Evolutionary conservation across 1,140 invertebrate genomes (phyloP).

Genomic region (Ceratina australensis): DNA sequence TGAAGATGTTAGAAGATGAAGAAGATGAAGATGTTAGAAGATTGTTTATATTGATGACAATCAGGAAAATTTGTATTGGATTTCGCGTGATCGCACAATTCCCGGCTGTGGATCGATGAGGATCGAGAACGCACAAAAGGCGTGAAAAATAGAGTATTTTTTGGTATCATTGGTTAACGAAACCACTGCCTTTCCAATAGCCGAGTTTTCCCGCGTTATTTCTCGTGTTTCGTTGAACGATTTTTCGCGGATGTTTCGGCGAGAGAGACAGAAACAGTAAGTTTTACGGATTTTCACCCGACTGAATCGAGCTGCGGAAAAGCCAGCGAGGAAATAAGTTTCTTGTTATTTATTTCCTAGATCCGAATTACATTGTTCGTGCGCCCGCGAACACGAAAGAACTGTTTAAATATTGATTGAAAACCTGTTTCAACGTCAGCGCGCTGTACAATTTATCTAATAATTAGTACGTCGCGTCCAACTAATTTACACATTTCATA

Average conservation of each 20-base stretch:
- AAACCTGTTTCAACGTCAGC: background rate
- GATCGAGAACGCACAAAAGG: background rate
- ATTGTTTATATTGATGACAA: too few species aligned
- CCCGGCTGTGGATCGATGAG: background rate
- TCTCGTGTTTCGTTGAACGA: constrained; percentile 2
- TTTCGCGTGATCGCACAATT: too few species aligned
- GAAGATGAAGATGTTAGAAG: too few species aligned
- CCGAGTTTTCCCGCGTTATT: background rate
- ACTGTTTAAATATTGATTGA: background rate
- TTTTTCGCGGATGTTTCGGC: background rate
- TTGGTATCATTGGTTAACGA: background rate
- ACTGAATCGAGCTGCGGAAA: background rate
- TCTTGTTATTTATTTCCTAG: background rate
- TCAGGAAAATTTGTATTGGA: too few species aligned
- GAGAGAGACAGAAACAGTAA: background rate
- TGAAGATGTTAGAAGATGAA: too few species aligned
- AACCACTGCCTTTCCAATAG: background rate
- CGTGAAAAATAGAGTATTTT: background rate
- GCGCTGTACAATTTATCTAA: background rate
- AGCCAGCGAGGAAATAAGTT: background rate
- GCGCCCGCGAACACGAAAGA: background rate
- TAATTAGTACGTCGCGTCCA: background rate
- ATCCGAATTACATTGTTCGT: background rate
- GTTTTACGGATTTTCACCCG: background rate
- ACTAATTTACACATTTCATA: background rate